Conservation (phyloP, 2,113 vertebrate species). For the Orientallactaga bullata region DNA sequence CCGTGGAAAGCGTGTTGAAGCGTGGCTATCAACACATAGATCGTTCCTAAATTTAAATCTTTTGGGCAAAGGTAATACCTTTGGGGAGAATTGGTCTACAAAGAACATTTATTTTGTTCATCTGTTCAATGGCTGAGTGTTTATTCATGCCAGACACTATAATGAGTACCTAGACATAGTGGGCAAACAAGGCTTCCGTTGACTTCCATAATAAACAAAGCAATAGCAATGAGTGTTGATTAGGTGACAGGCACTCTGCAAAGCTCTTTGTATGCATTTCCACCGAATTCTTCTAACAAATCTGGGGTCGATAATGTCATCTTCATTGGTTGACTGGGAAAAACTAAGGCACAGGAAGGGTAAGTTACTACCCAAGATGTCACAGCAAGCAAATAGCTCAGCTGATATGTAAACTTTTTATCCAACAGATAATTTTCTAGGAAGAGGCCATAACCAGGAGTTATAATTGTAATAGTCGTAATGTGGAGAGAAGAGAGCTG, state of each 20-base stretch:
- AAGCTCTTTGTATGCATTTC: not conserved
- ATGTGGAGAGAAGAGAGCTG: not conserved
- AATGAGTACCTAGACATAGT: not conserved
- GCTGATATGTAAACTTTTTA: not conserved
- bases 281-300: not conserved
- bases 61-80: not conserved
- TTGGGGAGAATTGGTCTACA: slow-evolving; percentile 26
- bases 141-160: slow-evolving; percentile 41
- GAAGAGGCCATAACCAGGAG: not conserved
- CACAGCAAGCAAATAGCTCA: not conserved
- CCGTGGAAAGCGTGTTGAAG: too few species aligned
- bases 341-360: slow-evolving; percentile 15
- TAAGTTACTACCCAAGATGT: not conserved
- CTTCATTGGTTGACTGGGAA: not conserved
- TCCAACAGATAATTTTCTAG: not conserved
- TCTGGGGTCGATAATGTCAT: not conserved
- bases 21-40: not conserved
- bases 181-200: not conserved
- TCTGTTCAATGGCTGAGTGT: not conserved
- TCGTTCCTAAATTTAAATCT: slow-evolving; percentile 34
- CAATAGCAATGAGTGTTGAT: not conserved
- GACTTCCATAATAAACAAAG: slow-evolving; percentile 21
- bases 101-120: slow-evolving; percentile 9
- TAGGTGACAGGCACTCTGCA: not conserved
- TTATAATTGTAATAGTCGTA: not conserved